Base-by-base conservation (phyloP, 1,140 invertebrate species). In the Hermatobates lingyangjiaoensis region DNA sequence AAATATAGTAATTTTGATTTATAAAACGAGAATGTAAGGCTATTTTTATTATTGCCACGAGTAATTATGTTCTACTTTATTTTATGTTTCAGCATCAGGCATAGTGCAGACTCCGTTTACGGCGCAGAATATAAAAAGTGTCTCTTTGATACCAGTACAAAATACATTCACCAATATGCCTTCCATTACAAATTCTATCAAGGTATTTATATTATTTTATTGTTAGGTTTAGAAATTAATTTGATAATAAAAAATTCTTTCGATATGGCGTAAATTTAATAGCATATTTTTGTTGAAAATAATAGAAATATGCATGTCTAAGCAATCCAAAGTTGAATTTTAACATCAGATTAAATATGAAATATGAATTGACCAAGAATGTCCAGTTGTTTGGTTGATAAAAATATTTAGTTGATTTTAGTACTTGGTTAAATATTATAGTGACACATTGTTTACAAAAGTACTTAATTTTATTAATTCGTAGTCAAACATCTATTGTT, bases 171-270 rank as follows among this genome's bases (percentile, higher is more conserved):
- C 45, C 18, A 55, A 42, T 12, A 55, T 55, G 54, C 54, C 54
- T n/a, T 55, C 54, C 10, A 55, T 55, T n/a, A 48, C 54, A 1
- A 24, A 49, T 18, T 39, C 39, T n/a, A 50, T 55, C 20, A 55
- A 55, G 28, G 54, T 55, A 27, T 24, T 25, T 25, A 10, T 24
- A 5, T 23, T 5, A 7, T 7, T 15, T 23, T 25, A 25, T 47
- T 20, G 12, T 47, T 27, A 25, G 14, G 4, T 24, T 24, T 10
- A 27, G 5, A 14, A 23, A 47, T 12, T 10, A 12, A 10, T 10
- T 20, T 21, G 7, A 45, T 12, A 10, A 45, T 34, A 34, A 12
- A 12, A 34, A 34, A 18, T 12, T 12, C 30, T 34, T 10, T 34
- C 10, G 10, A 34, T 34, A 12, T 34, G 10, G n/a, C n/a, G n/a